Base-by-base conservation (phyloP, 2,888 invertebrate species). In the Orchesella flavescens region DNA sequence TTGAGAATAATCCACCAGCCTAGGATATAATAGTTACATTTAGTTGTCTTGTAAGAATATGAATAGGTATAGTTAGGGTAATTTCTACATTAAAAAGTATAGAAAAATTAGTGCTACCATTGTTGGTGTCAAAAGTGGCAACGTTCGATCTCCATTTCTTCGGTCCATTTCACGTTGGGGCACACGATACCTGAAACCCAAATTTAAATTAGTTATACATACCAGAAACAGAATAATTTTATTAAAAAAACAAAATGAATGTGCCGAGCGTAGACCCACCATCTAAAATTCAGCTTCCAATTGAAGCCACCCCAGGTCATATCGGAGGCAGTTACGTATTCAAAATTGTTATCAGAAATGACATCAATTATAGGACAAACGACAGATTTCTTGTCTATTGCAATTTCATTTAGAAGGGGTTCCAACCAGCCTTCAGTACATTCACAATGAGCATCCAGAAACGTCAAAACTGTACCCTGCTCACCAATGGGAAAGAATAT, bases 251-350 rank as follows among this genome's bases (percentile, higher is more conserved):
- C 88, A 86, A 72, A 13, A 44, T 81, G 72, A 72, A 43, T 43
- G n/a, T n/a, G n/a, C n/a, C 4, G 43, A 53, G 49, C 61, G 55
- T n/a, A 12, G 7, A 46, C 92, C 92, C 91, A 96, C 98, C 98
- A 98, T 92, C 99, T 94, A 91, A 99, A 99, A 91, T 99, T 99
- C 75, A 99, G 93, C 91, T 98, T 98, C 84, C 81, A 84, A 55
- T 81, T 99, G 91, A 99, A 99, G 24, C 99, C 99, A 86, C 99
- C 99, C 98, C 99, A 99, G 0, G 99, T 99, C 94, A 98, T 97
- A 90, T 99, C 99, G 0, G 98, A 98, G 0, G 99, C 99, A 72
- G 98, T 96, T 86, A 99, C 97, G 91, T 99, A 99, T 91, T 99
- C 98, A 91, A 99, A 99, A 4, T 97, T 97, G 89, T 99, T 98